Evolutionary conservation across 2,113 vertebrate genomes (phyloP).

Genomic region (Pseudorectes ferrugineus): DNA sequence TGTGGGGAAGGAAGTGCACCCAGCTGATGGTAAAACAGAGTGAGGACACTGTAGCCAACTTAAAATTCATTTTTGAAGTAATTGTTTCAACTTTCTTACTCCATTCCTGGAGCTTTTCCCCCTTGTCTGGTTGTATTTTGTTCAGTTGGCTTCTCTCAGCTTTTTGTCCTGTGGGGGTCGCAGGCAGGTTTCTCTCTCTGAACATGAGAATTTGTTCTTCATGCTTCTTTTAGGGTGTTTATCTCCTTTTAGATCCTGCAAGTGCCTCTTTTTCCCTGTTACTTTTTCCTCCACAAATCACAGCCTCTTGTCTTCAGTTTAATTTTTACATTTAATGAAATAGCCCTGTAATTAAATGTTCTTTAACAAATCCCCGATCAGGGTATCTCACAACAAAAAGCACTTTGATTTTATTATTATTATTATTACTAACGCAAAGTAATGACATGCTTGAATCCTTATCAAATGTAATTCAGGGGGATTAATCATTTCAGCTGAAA

Average conservation of each 20-base stretch:
- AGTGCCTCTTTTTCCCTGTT: neutral
- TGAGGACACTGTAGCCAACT: neutral
- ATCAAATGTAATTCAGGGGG: neutral
- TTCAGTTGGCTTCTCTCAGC: neutral
- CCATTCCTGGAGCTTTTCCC: neutral
- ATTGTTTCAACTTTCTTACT: neutral
- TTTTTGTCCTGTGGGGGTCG: neutral
- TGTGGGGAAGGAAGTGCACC: neutral
- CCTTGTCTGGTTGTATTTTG: neutral
- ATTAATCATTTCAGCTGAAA: neutral
- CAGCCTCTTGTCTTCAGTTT: neutral
- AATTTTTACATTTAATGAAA: neutral
- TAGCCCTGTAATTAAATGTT: neutral
- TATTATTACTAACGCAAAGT: neutral
- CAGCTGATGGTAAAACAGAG: neutral
- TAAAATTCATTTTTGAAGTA: neutral
- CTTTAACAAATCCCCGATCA: constrained; percentile 8
- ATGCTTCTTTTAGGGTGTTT: neutral
- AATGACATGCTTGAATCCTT: constrained; percentile 1
- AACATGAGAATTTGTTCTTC: neutral
- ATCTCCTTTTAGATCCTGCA: neutral
- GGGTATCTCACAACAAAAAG: neutral
- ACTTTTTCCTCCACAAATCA: neutral
- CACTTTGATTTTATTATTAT: neutral
- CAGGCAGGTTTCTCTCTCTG: neutral